phyloP scores from a whole-genome alignment of 2,888 invertebrate genomes.

The Lycaena phlaeas region DNA sequence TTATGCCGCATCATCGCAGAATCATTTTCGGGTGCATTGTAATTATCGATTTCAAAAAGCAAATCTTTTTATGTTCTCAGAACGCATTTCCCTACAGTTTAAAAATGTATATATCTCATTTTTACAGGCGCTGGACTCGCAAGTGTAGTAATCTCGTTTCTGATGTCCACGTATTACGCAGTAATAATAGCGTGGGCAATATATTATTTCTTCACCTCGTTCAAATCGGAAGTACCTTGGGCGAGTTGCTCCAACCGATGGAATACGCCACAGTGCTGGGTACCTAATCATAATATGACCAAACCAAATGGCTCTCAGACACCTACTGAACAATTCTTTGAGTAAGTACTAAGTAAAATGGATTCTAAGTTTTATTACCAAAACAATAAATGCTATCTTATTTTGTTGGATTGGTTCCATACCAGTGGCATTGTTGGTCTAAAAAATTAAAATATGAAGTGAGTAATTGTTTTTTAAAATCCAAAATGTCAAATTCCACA shows the following conservation, averaged over 20 bases:
- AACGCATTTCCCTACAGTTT: no score
- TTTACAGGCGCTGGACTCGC: slow-evolving; percentile 89
- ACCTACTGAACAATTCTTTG: slow-evolving; percentile 93
- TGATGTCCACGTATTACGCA: slow-evolving; percentile 96
- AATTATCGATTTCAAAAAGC: no score
- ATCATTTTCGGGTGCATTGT: no score
- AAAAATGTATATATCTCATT: no score
- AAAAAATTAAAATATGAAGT: no score
- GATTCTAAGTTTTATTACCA: background rate
- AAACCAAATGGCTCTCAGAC: slow-evolving; percentile 83
- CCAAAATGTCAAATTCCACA: no score
- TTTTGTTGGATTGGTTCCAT: no score
- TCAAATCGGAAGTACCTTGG: slow-evolving; percentile 92
- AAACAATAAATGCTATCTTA: no score
- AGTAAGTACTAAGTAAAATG: slow-evolving; percentile 78
- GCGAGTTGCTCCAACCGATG: slow-evolving; percentile 87
- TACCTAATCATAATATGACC: slow-evolving; percentile 77
- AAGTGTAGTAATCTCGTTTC: slow-evolving; percentile 93
- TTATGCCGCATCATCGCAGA: no score
- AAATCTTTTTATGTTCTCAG: no score
- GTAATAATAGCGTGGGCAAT: slow-evolving; percentile 96
- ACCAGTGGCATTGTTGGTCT: no score
- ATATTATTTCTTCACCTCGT: slow-evolving; percentile 93
- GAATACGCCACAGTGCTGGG: slow-evolving; percentile 91
- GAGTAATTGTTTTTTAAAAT: no score